Percentiles rank a stretch among this genome's conserved stretches.
phyloP scores from a whole-genome alignment of 2,113 vertebrate genomes.

The Pelecanus crispus region DNA sequence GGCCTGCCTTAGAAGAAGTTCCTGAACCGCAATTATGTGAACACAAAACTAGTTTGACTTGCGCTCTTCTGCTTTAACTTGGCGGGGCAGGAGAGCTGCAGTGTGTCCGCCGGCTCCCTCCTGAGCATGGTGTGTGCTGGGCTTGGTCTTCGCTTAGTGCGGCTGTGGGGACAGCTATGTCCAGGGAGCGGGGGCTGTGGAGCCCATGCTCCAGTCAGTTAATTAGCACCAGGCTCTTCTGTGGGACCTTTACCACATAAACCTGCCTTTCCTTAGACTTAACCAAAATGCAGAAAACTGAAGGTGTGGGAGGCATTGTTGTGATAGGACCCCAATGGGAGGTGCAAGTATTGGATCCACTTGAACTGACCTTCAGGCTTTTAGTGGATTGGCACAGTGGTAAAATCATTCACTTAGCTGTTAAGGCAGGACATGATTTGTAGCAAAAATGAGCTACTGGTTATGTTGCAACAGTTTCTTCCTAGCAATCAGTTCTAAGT shows the following conservation, averaged over 20 bases:
- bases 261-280: not conserved
- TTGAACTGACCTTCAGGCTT: not conserved
- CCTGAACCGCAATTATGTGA: not conserved
- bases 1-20: not conserved
- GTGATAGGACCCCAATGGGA: not conserved
- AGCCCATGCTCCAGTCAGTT: not conserved
- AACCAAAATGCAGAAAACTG: not conserved
- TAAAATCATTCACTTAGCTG: not conserved
- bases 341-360: not conserved
- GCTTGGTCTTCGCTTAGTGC: not conserved
- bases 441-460: not conserved
- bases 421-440: not conserved
- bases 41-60: not conserved
- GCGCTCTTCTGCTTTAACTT: not conserved
- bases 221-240: not conserved
- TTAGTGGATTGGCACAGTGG: not conserved
- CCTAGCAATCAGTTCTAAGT: not conserved
- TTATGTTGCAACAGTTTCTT: not conserved
- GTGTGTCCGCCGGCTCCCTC: not conserved
- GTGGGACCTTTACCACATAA: not conserved
- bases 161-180: not conserved
- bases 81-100: not conserved
- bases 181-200: not conserved
- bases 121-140: rapidly evolving
- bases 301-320: not conserved